These are phyloP conservation scores for Dufourea novaeangliae DNA, from an alignment of 1,140 invertebrate genomes.

Conservation along the genomic window DNA sequence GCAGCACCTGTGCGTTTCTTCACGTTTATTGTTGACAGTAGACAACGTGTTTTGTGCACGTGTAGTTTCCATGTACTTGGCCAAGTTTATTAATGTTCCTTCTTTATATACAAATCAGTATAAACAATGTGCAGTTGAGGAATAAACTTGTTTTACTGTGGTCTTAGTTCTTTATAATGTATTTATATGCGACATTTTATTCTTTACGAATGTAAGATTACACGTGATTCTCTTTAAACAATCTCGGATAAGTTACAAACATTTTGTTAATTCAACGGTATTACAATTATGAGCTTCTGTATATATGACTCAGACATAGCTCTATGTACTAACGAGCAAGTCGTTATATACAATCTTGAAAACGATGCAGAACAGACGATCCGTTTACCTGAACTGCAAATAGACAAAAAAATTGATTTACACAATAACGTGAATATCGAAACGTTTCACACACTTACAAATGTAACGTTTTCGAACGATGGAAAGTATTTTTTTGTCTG, in stretches of 20 bases:
- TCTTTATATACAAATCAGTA: background rate
- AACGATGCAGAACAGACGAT: constrained; percentile 54
- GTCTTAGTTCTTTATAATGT: no score
- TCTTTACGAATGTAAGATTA: background rate
- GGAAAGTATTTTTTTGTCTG: constrained; percentile 75
- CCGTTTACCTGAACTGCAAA: constrained; percentile 66
- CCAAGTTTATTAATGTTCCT: background rate
- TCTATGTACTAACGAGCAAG: constrained; percentile 72
- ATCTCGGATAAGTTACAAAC: background rate
- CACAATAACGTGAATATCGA: constrained; percentile 76
- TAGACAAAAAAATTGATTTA: constrained; percentile 53
- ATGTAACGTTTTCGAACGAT: constrained; percentile 72
- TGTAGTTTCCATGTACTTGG: background rate
- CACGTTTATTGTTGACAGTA: background rate
- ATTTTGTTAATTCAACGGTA: background rate
- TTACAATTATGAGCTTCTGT: constrained; percentile 75
- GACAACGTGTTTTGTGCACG: background rate
- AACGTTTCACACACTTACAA: constrained; percentile 70
- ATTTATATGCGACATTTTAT: background rate
- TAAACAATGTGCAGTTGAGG: background rate
- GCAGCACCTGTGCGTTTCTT: background rate
- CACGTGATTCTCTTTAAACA: background rate
- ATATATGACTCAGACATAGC: constrained; percentile 67
- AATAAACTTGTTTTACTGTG: background rate
- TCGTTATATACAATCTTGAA: constrained; percentile 69